These are phyloP conservation scores for Camponotus pennsylvanicus DNA, from an alignment of 1,140 invertebrate genomes.

Conservation along the genomic window DNA sequence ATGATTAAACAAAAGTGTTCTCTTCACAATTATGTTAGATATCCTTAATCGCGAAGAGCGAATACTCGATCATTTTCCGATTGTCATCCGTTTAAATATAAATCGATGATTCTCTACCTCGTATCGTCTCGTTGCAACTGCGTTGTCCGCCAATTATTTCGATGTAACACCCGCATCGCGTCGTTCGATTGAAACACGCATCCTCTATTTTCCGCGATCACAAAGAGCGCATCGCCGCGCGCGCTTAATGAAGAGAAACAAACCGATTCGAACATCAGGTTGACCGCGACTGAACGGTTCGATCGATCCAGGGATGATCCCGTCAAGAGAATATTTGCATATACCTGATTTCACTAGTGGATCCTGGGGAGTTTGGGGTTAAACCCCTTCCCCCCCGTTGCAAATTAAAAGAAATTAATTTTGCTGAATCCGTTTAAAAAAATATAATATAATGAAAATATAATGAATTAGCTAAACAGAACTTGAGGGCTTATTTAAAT, in stretches of 20 bases:
- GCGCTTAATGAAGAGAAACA: conserved; percentile 38
- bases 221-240: not conserved
- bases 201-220: not conserved
- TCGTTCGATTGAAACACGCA: conserved; percentile 16
- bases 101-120: not conserved
- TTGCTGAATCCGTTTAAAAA: no score
- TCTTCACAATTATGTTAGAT: not conserved
- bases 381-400: no score
- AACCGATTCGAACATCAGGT: not conserved
- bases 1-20: not conserved
- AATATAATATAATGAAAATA: no score
- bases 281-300: not conserved
- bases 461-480: no score
- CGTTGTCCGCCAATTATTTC: conserved; percentile 36
- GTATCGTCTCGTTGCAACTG: not conserved
- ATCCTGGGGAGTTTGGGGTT: no score
- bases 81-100: not conserved
- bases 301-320: conserved; percentile 14
- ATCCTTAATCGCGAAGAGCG: not conserved
- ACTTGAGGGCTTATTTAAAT: no score
- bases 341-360: not conserved
- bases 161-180: not conserved
- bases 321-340: not conserved
- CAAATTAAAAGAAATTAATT: no score
- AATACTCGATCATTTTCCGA: not conserved